Conservation (phyloP, 1,140 invertebrate genomes). For the Leptinotarsa defecta region DNA sequence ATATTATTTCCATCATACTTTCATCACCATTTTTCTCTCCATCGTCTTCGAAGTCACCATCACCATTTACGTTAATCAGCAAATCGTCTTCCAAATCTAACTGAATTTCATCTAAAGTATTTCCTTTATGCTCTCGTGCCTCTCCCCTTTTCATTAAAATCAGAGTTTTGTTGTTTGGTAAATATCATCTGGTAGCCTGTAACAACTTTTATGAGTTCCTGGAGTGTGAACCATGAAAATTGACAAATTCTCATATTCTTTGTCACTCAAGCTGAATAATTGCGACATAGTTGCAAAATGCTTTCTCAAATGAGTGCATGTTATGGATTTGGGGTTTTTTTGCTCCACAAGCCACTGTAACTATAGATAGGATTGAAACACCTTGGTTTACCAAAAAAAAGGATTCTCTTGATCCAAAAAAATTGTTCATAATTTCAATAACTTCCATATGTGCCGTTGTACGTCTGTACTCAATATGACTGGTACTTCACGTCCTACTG, state of each 20-base stretch:
- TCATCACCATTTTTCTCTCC: neutral
- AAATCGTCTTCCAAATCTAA: slow-evolving; percentile 44
- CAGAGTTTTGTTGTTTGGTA: slow-evolving; percentile 42
- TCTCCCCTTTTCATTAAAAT: slow-evolving; percentile 46
- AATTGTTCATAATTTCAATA: slow-evolving; percentile 16
- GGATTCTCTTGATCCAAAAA: slow-evolving; percentile 21
- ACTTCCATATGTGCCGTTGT: slow-evolving; percentile 16
- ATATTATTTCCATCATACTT: no score
- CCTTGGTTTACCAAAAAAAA: slow-evolving; percentile 43
- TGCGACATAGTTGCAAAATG: slow-evolving; percentile 52
- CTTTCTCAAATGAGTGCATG: slow-evolving; percentile 46
- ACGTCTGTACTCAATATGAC: slow-evolving; percentile 21
- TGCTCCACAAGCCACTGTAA: slow-evolving; percentile 38
- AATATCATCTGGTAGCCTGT: slow-evolving; percentile 40
- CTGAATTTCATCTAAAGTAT: slow-evolving; percentile 48
- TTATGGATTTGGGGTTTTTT: slow-evolving; percentile 46
- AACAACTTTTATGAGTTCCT: slow-evolving; percentile 26
- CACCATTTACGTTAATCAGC: neutral
- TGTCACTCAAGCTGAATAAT: slow-evolving; percentile 50
- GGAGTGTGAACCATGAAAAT: slow-evolving; percentile 45
- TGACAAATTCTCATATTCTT: slow-evolving; percentile 47
- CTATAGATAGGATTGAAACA: slow-evolving; percentile 38
- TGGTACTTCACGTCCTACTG: slow-evolving; percentile 31
- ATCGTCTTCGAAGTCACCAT: slow-evolving; percentile 9
- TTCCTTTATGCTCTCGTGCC: slow-evolving; percentile 44